A percentile compares a stretch with the other conserved stretches of the same genome.
phyloP scores from a whole-genome alignment of 2,888 invertebrate species.

The Mimumesa dahlbomi region DNA sequence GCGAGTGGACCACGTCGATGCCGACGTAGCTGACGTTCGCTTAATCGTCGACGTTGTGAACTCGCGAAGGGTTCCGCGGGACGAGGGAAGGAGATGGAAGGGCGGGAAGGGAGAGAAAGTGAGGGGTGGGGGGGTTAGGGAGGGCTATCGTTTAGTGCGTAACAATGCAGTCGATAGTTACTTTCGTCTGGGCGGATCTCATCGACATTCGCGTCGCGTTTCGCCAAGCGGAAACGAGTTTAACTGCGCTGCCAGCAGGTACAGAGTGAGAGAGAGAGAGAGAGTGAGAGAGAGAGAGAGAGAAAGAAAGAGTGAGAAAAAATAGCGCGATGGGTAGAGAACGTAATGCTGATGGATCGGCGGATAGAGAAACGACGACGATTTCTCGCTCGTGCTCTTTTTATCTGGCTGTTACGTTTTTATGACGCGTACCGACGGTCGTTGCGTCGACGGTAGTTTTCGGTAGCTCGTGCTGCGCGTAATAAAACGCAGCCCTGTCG shows the following conservation, averaged over 20 bases:
- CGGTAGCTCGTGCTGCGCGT: conserved; percentile 17
- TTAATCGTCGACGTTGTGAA: conserved; percentile 43
- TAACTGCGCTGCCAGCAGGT: conserved; percentile 21
- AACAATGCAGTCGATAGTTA: conserved; percentile 21
- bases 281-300: background rate
- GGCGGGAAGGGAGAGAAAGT: background rate
- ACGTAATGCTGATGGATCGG: conserved; percentile 41
- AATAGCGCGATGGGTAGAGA: background rate
- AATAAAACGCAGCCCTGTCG: conserved; percentile 35
- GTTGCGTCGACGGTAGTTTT: conserved; percentile 9
- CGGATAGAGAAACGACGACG: conserved; percentile 33
- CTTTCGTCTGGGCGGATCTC: conserved; percentile 30
- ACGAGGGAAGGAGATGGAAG: no score
- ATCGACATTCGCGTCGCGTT: conserved; percentile 55
- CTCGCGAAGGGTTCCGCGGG: no score
- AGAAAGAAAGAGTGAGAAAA: background rate
- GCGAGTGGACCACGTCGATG: background rate
- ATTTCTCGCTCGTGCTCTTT: conserved; percentile 40
- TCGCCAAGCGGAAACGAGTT: conserved; percentile 35
- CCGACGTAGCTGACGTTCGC: conserved; percentile 37
- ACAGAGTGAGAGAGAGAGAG: background rate
- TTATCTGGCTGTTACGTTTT: conserved; percentile 28
- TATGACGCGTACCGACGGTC: conserved; percentile 15
- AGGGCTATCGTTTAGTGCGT: background rate
- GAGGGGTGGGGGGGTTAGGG: background rate